A percentile compares a stretch with the other conserved stretches of the same genome.
Evolutionary conservation across 2,113 vertebrate species (phyloP).

Genomic region (Rhodinocichla rosea): DNA sequence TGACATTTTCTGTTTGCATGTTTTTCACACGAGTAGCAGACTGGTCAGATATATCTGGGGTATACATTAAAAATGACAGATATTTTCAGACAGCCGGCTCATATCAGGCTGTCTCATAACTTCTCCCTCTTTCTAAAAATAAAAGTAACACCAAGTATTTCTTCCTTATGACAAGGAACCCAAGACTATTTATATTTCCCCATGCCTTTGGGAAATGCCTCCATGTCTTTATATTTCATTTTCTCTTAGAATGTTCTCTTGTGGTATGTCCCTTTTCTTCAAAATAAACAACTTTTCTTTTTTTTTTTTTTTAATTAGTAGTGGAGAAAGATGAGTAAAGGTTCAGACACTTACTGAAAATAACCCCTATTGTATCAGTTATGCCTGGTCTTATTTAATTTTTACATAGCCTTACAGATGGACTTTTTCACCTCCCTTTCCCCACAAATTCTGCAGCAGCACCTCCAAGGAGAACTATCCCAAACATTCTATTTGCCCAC

Average conservation of each 20-base stretch:
- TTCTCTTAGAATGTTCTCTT: neutral
- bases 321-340: neutral
- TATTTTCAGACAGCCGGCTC: constrained; percentile 29
- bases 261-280: neutral
- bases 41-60: constrained; percentile 6
- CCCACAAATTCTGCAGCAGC: neutral
- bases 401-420: neutral
- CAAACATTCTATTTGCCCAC: neutral
- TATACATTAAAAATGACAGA: constrained; percentile 27
- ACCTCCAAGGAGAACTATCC: neutral
- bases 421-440: neutral
- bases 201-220: constrained; percentile 29
- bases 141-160: constrained; percentile 50
- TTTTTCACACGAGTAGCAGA: neutral
- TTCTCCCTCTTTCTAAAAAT: constrained; percentile 52
- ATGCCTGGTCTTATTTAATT: neutral
- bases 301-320: neutral
- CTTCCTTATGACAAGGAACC: constrained; percentile 29
- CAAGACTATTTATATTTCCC: constrained; percentile 40
- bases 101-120: constrained; percentile 42
- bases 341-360: neutral
- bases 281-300: neutral
- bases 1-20: neutral
- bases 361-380: neutral
- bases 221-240: constrained; percentile 1